These are phyloP conservation scores for Holacanthella duospinosa DNA, from an alignment of 2,888 invertebrate genomes.

Conservation along the genomic window DNA sequence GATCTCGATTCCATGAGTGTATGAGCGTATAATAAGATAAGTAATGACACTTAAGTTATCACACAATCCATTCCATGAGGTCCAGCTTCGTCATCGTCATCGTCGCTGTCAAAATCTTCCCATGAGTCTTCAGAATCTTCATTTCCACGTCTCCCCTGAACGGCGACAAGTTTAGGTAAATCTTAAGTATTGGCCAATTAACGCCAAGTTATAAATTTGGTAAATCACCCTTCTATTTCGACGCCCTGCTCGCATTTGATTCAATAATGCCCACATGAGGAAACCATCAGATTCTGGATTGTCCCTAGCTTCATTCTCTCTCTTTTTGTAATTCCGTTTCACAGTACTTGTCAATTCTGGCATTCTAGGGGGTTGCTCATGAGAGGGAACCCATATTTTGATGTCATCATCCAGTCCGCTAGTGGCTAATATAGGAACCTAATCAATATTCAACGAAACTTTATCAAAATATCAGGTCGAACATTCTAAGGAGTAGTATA, in stretches of 20 bases:
- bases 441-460: background rate
- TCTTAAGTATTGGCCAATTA: too few relatives aligned
- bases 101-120: constrained; percentile 22
- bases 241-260: constrained; percentile 44
- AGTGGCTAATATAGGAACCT: constrained; percentile 72
- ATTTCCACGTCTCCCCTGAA: background rate
- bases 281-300: constrained; percentile 45
- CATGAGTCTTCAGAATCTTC: background rate
- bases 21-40: background rate
- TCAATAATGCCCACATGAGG: constrained; percentile 48
- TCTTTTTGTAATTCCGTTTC: constrained; percentile 42
- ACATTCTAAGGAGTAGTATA: too few relatives aligned
- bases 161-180: background rate
- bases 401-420: constrained; percentile 84
- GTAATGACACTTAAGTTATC: constrained; percentile 17
- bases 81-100: constrained; percentile 18
- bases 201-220: too few relatives aligned
- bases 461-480: too few relatives aligned
- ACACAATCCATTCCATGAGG: constrained; percentile 23
- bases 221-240: constrained; percentile 41
- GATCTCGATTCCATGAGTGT: too few relatives aligned
- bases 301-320: constrained; percentile 42
- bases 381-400: constrained; percentile 81
- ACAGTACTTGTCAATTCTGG: constrained; percentile 38
- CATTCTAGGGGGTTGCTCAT: constrained; percentile 50